Evolutionary conservation across 2,797 vertebrate species (phyloP).

Genomic region (Myotis findleyi): DNA sequence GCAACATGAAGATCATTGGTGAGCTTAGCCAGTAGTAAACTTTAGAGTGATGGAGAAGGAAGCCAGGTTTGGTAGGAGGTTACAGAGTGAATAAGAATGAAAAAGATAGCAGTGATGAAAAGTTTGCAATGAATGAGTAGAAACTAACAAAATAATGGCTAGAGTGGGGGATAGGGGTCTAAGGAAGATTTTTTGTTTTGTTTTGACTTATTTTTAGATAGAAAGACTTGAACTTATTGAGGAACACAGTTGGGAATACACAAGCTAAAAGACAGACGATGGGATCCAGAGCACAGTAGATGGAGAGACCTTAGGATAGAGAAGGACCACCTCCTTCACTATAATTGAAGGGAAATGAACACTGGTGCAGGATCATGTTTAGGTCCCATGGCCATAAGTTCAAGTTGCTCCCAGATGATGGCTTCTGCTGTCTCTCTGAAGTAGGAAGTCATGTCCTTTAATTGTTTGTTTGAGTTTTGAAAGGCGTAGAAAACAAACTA

Average conservation of each 20-base stretch:
- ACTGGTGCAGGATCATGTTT: background rate
- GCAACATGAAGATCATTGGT: background rate
- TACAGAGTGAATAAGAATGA: background rate
- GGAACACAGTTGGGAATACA: background rate
- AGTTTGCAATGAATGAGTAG: background rate
- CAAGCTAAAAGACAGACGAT: background rate
- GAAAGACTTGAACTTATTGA: background rate
- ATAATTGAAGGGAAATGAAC: background rate
- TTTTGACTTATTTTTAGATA: background rate
- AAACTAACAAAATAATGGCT: background rate
- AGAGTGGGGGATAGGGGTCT: background rate
- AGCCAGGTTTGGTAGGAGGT: background rate
- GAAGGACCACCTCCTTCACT: background rate
- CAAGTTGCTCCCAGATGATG: background rate
- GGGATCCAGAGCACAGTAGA: background rate
- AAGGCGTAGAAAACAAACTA: background rate
- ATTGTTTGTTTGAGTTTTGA: background rate
- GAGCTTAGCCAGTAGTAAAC: background rate
- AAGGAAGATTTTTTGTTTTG: background rate
- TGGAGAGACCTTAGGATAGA: background rate
- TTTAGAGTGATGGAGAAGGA: background rate
- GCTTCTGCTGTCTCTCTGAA: background rate
- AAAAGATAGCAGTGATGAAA: background rate
- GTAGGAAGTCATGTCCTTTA: background rate
- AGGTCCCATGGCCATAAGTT: background rate